These are phyloP conservation scores for Sorex fumeus DNA, from an alignment of 2,113 vertebrate genomes.

Conservation along the genomic window DNA sequence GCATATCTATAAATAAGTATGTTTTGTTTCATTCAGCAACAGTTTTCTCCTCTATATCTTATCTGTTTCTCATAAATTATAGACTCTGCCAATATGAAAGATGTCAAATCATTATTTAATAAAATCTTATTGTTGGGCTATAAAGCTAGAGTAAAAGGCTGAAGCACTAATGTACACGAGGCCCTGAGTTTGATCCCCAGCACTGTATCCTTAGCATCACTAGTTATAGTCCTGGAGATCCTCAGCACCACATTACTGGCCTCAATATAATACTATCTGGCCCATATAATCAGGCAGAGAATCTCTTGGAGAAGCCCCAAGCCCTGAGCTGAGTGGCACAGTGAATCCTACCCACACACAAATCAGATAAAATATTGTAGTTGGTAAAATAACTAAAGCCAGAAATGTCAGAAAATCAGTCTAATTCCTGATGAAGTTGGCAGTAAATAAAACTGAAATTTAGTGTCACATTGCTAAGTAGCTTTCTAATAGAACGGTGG, in stretches of 20 bases:
- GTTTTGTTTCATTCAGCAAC: neutral
- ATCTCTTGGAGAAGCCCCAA: no score
- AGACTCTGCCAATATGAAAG: neutral
- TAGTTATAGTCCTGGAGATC: no score
- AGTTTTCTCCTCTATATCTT: neutral
- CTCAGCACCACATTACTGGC: no score
- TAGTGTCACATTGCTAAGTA: neutral
- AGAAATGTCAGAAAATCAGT: slow-evolving; percentile 36
- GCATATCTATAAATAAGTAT: neutral
- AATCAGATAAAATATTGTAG: neutral
- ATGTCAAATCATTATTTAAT: slow-evolving; percentile 3
- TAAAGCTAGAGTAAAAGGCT: no score
- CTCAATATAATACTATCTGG: no score
- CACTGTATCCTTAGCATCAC: no score
- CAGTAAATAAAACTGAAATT: slow-evolving; percentile 11
- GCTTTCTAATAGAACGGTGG: neutral
- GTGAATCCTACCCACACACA: no score
- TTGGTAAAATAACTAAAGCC: slow-evolving; percentile 45
- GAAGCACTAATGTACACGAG: no score
- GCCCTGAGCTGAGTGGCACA: no score
- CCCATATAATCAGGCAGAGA: no score
- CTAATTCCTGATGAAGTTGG: neutral
- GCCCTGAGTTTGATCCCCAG: no score
- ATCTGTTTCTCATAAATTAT: slow-evolving; percentile 20
- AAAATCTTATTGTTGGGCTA: neutral